Evolutionary conservation across 2,797 vertebrate species (phyloP).

Genomic region (Gymnoscopelus microlampas): DNA sequence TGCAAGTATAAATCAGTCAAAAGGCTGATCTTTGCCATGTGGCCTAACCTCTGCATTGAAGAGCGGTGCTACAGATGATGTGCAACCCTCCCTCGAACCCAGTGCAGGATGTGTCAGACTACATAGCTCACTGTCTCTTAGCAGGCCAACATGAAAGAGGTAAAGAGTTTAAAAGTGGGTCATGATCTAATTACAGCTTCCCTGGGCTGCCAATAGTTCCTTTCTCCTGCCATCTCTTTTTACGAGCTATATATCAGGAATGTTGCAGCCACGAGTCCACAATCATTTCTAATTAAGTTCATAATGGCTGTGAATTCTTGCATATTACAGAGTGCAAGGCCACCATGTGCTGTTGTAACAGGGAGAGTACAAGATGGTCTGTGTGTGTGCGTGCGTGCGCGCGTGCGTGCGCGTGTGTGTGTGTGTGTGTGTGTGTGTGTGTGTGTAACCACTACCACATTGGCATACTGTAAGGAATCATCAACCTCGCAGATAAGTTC

Average conservation of each 20-base stretch:
- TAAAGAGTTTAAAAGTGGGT: slow-evolving; percentile 42
- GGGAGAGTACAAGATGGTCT: slow-evolving; percentile 4
- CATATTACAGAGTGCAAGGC: slow-evolving; percentile 22
- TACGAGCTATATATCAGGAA: slow-evolving; percentile 7
- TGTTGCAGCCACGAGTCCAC: slow-evolving; percentile 4
- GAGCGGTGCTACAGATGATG: slow-evolving; percentile 44
- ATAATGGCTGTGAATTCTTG: slow-evolving; percentile 24
- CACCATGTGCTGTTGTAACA: slow-evolving; percentile 14
- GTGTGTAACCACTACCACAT: not conserved
- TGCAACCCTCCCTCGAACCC: slow-evolving; percentile 39
- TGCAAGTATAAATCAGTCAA: too few species aligned
- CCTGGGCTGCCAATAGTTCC: slow-evolving; percentile 26
- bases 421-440: slow-evolving; percentile 3
- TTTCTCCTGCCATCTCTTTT: slow-evolving; percentile 8
- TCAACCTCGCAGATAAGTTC: slow-evolving; percentile 4
- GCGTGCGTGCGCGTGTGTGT: not conserved
- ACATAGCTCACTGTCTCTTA: slow-evolving; percentile 44
- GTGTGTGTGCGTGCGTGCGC: slow-evolving; percentile 1
- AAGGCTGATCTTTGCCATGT: slow-evolving; percentile 20
- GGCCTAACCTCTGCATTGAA: slow-evolving; percentile 53
- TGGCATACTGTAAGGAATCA: slow-evolving; percentile 24
- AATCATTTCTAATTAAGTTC: slow-evolving; percentile 14
- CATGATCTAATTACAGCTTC: slow-evolving; percentile 46
- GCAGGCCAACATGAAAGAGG: slow-evolving; percentile 49
- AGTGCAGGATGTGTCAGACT: slow-evolving; percentile 46